A percentile compares a stretch with the other conserved stretches of the same genome.
Conservation (phyloP, 2,113 vertebrate species). For the Alethe diademata region DNA sequence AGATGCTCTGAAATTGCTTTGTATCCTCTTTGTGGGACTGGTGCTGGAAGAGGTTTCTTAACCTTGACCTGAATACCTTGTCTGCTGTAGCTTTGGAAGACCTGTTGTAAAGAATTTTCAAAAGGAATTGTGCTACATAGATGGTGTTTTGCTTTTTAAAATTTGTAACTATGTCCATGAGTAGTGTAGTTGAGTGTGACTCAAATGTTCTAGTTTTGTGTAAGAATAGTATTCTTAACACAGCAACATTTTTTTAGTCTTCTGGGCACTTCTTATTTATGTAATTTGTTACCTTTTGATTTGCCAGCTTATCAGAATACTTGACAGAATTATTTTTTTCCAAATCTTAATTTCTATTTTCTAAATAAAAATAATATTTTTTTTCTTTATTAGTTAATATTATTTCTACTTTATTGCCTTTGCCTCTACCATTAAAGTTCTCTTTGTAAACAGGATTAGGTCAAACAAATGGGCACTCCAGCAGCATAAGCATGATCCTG, state of each 20-base stretch:
- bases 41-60: background rate
- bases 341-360: background rate
- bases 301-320: no score
- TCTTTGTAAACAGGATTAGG: background rate
- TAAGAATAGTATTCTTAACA: background rate
- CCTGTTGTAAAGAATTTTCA: background rate
- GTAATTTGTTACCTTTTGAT: background rate
- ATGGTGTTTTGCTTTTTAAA: background rate
- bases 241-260: background rate
- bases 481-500: background rate
- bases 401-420: background rate
- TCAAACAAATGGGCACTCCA: background rate
- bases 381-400: background rate
- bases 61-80: background rate
- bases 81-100: background rate
- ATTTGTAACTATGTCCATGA: background rate
- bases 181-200: background rate
- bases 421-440: background rate
- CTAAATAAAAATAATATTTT: background rate
- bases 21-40: background rate
- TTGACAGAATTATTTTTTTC: background rate
- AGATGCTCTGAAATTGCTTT: background rate
- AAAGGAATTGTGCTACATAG: background rate
- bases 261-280: background rate
- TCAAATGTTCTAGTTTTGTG: background rate